Conservation (phyloP, 2,797 vertebrate species). For the Pangasius krempfi region DNA sequence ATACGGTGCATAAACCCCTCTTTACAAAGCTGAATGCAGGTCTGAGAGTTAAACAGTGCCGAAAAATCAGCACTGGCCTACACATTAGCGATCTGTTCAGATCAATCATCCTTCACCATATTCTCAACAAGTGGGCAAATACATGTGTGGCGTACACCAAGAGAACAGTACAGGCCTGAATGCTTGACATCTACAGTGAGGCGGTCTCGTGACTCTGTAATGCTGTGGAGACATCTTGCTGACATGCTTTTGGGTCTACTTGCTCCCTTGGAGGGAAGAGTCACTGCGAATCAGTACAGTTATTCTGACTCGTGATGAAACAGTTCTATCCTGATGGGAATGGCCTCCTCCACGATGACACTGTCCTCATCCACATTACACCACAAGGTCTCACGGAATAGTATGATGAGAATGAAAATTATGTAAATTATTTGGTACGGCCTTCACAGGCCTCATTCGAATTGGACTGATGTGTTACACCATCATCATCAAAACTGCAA, state of each 20-base stretch:
- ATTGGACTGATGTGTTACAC: not conserved
- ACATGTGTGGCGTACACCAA: not conserved
- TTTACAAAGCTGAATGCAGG: not conserved
- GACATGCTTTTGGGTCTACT: not conserved
- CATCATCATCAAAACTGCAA: not conserved
- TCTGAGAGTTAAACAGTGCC: not conserved
- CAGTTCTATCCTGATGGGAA: not conserved
- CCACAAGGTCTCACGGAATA: not conserved
- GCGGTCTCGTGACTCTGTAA: no score
- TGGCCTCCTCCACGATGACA: not conserved
- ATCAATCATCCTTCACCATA: not conserved
- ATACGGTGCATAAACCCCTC: not conserved
- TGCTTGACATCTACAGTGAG: not conserved
- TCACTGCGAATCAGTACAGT: not conserved
- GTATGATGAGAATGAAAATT: not conserved
- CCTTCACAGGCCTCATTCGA: not conserved
- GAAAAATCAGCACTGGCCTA: not conserved
- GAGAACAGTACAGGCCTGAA: not conserved
- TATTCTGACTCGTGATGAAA: not conserved
- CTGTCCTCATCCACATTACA: not conserved
- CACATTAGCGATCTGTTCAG: not conserved
- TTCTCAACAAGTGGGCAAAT: not conserved
- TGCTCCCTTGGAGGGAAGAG: not conserved
- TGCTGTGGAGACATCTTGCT: no score
- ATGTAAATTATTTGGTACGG: not conserved